Evolutionary conservation across 2,888 invertebrate species (phyloP).

Genomic region (Matsumyia berberina): DNA sequence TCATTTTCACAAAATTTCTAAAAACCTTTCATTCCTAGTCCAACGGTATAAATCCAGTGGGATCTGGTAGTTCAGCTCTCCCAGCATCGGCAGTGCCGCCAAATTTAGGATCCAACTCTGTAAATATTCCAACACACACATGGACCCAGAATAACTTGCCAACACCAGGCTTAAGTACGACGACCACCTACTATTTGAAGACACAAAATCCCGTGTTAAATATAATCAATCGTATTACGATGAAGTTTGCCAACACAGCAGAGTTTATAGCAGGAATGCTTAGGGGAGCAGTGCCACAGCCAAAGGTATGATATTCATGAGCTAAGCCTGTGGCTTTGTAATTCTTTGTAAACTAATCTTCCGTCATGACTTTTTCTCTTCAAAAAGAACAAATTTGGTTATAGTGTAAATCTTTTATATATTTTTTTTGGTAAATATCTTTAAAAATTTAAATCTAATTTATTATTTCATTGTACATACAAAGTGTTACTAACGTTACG

Average conservation of each 20-base stretch:
- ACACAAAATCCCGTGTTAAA: conserved; percentile 77
- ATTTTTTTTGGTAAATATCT: not conserved
- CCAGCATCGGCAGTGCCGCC: conserved; percentile 17
- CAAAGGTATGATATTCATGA: conserved; percentile 46
- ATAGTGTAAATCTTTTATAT: conserved; percentile 7
- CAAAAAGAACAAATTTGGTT: conserved; percentile 24
- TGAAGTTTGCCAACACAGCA: conserved; percentile 78
- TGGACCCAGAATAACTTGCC: conserved; percentile 55
- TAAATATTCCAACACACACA: conserved; percentile 23
- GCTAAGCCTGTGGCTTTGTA: not conserved
- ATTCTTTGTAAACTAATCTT: not conserved
- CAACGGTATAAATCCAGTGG: conserved; percentile 26
- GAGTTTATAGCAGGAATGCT: conserved; percentile 78
- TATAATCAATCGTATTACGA: conserved; percentile 77
- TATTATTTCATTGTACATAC: not conserved
- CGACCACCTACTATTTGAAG: conserved; percentile 66
- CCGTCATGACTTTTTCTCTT: not conserved
- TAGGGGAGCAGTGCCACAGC: conserved; percentile 64
- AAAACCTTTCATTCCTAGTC: conserved; percentile 31
- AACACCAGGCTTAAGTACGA: conserved; percentile 41
- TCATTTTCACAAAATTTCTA: not conserved
- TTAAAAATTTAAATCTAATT: not conserved
- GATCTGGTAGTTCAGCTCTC: conserved; percentile 27
- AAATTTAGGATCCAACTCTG: conserved; percentile 29
- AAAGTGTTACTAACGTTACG: not conserved